phyloP scores from a whole-genome alignment of 2,113 vertebrate species.

The Zapornia atra region DNA sequence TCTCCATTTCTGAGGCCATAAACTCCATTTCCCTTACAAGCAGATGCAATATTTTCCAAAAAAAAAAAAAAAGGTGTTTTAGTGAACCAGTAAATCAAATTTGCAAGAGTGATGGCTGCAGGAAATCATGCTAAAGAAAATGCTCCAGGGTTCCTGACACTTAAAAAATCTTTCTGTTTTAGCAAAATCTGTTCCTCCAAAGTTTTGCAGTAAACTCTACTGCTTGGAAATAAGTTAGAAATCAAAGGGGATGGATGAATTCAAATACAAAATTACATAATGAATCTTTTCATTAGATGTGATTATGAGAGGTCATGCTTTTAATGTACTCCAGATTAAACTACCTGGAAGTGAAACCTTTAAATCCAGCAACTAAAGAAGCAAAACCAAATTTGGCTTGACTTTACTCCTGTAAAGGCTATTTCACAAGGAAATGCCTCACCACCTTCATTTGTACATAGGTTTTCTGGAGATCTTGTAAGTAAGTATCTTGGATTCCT shows the following conservation, averaged over 20 bases:
- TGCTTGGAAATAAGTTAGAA: not conserved
- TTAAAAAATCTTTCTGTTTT: not conserved
- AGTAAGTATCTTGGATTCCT: not conserved
- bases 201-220: not conserved
- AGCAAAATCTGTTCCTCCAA: not conserved
- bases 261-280: not conserved
- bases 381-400: not conserved
- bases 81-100: constrained; percentile 33
- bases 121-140: not conserved
- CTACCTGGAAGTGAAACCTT: not conserved
- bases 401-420: not conserved
- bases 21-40: not conserved
- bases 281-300: not conserved
- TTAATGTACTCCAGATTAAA: not conserved
- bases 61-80: not conserved
- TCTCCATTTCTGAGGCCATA: not conserved
- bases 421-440: not conserved
- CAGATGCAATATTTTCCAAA: not conserved
- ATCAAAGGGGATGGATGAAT: not conserved
- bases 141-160: not conserved
- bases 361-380: not conserved
- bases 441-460: rapidly evolving
- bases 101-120: not conserved
- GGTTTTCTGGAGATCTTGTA: not conserved
- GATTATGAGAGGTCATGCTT: not conserved